These are phyloP conservation scores for Ptyas mucosa DNA, from an alignment of 2,113 vertebrate genomes.

Conservation along the genomic window DNA sequence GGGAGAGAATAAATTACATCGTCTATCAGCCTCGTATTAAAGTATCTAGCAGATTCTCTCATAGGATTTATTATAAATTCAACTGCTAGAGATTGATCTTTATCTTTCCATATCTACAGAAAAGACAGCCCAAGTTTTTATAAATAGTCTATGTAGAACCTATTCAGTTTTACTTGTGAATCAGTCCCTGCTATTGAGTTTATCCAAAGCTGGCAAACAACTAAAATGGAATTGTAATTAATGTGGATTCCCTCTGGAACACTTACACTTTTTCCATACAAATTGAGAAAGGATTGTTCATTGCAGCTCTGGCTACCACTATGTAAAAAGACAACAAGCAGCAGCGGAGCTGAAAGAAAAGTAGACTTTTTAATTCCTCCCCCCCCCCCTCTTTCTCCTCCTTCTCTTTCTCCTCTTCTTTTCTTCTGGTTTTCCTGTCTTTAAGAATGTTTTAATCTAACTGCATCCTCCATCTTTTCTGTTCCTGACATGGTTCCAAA, in stretches of 20 bases:
- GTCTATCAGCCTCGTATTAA: not conserved
- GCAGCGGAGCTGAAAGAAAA: not conserved
- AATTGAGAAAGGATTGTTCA: not conserved
- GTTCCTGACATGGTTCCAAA: not conserved
- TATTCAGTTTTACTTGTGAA: not conserved
- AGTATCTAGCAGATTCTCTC: not conserved
- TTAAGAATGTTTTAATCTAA: not conserved
- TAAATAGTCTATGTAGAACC: not conserved
- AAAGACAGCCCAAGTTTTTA: not conserved
- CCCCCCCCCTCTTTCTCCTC: not conserved
- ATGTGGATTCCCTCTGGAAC: constrained; percentile 5
- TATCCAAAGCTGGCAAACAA: not conserved
- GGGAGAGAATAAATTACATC: not conserved
- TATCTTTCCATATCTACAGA: not conserved
- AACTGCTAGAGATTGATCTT: not conserved
- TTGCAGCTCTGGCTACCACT: not conserved
- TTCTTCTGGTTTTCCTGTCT: not conserved
- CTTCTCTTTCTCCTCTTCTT: not conserved
- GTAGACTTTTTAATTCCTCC: not conserved
- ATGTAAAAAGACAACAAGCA: not conserved
- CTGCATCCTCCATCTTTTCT: not conserved
- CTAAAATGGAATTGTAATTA: constrained; percentile 8
- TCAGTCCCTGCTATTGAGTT: not conserved
- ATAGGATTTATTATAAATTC: not conserved
- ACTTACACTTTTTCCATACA: not conserved